Conservation (phyloP, 2,888 invertebrate genomes). For the Scrobipalpa atriplicella region DNA sequence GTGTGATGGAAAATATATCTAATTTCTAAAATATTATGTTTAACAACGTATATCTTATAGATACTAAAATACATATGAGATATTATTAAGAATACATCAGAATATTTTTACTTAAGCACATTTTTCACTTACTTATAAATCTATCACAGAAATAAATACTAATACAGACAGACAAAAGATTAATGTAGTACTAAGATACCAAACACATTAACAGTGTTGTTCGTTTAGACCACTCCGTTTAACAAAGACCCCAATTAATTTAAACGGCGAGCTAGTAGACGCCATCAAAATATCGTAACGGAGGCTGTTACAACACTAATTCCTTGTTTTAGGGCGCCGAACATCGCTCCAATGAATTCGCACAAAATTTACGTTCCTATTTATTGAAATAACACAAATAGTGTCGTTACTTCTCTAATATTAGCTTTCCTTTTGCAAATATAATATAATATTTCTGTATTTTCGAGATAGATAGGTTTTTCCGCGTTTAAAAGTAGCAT, state of each 20-base stretch:
- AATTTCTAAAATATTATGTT: too few relatives aligned
- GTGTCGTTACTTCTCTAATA: not conserved
- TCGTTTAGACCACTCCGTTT: not conserved
- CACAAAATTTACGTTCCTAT: not conserved
- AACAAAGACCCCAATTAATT: constrained; percentile 45
- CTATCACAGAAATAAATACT: not conserved
- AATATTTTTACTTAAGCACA: too few relatives aligned
- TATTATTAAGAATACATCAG: too few relatives aligned
- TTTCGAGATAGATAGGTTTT: too few relatives aligned
- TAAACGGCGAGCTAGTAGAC: constrained; percentile 42
- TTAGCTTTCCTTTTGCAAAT: not conserved
- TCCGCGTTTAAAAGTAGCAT: too few relatives aligned
- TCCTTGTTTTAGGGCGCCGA: constrained; percentile 33
- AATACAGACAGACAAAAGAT: not conserved
- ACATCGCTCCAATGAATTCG: not conserved
- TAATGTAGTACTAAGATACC: not conserved
- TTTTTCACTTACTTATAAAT: not conserved
- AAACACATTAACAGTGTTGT: not conserved
- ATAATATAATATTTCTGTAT: too few relatives aligned
- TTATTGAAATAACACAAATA: not conserved
- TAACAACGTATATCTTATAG: too few relatives aligned
- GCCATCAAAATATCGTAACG: constrained; percentile 52
- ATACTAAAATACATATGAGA: too few relatives aligned
- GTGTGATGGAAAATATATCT: too few relatives aligned
- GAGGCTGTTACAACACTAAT: constrained; percentile 43